phyloP scores from a whole-genome alignment of 2,113 vertebrate species.

The Sphaerodactylus townsendi region DNA sequence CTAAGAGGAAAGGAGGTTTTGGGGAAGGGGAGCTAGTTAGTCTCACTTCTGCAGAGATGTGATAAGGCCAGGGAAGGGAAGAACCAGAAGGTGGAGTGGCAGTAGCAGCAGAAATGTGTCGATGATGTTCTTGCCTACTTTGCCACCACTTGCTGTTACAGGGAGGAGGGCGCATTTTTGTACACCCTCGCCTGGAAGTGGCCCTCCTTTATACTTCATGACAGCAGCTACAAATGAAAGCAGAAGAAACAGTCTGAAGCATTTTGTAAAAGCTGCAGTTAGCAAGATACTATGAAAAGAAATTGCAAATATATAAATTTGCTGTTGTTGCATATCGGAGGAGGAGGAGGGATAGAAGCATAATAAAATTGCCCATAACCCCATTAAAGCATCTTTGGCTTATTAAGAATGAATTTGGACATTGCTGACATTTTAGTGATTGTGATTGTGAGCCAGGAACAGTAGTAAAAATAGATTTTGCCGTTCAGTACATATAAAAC shows the following conservation, averaged over 20 bases:
- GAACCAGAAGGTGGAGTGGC: too few relatives aligned
- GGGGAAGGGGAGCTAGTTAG: too few relatives aligned
- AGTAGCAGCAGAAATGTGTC: too few relatives aligned
- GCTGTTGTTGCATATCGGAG: not conserved
- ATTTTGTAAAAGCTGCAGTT: not conserved
- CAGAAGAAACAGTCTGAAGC: not conserved
- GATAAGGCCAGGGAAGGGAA: too few relatives aligned
- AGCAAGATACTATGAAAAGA: not conserved
- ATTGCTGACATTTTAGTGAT: slow-evolving; percentile 25
- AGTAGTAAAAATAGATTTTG: slow-evolving; percentile 53
- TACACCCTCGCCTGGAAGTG: too few relatives aligned
- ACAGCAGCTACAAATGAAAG: too few relatives aligned
- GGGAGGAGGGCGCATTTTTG: too few relatives aligned
- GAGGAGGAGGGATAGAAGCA: not conserved
- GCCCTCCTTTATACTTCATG: not conserved
- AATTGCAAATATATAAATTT: not conserved
- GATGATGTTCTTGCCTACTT: too few relatives aligned
- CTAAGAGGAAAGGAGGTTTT: too few relatives aligned
- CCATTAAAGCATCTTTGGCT: slow-evolving; percentile 9
- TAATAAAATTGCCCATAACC: slow-evolving; percentile 1
- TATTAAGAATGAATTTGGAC: slow-evolving; percentile 45
- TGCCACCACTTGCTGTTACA: too few relatives aligned
- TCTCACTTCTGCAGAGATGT: too few relatives aligned
- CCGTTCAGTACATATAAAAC: slow-evolving; percentile 40
- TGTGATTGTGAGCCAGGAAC: slow-evolving; percentile 34